Evolutionary conservation across 2,113 vertebrate species (phyloP).

Genomic region (Pomatostomus ruficeps): DNA sequence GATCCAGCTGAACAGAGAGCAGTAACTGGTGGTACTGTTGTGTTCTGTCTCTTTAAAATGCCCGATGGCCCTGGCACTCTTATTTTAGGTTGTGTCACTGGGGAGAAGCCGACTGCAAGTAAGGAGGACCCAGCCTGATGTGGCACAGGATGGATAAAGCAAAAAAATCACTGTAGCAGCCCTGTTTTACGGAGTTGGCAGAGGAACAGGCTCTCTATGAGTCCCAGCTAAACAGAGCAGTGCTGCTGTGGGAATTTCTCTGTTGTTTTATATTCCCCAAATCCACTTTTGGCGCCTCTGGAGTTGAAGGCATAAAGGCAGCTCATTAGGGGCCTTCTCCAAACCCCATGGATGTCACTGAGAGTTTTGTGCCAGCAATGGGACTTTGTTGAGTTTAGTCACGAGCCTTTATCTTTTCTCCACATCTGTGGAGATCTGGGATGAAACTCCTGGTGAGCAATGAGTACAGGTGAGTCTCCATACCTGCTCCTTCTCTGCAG

Average conservation of each 20-base stretch:
- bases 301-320: not conserved
- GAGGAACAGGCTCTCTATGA: not conserved
- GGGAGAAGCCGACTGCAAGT: not conserved
- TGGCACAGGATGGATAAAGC: not conserved
- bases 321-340: not conserved
- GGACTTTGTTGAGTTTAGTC: not conserved
- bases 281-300: not conserved
- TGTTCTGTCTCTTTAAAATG: not conserved
- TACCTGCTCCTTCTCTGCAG: not conserved
- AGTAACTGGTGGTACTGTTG: not conserved
- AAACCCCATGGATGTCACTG: not conserved
- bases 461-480: not conserved
- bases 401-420: not conserved
- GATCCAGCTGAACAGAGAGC: not conserved
- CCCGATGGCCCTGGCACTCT: not conserved
- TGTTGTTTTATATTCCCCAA: not conserved
- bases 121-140: not conserved
- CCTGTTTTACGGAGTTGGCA: not conserved
- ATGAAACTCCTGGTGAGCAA: not conserved
- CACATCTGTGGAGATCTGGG: rapidly evolving
- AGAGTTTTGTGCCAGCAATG: not conserved
- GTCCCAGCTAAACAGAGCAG: not conserved
- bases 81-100: not conserved
- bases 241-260: not conserved
- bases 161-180: not conserved